Evolutionary conservation across 53 echinoderm and acorn worm species (phyloP).

Genomic region (Crossaster papposus): DNA sequence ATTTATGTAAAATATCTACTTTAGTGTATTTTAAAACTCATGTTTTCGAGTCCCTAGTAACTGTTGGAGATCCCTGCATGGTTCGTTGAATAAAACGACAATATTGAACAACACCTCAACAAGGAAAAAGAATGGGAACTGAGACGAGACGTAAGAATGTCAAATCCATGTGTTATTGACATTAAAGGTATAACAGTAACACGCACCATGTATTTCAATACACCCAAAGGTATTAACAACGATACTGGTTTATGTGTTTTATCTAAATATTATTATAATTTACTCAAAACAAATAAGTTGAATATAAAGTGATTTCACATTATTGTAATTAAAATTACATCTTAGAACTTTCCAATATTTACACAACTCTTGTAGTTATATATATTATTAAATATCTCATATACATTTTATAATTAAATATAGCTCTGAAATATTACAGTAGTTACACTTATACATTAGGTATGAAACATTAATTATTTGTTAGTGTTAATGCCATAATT

Average conservation of each 20-base stretch:
- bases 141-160: not conserved
- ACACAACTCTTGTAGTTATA: not conserved
- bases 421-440: slow-evolving; percentile 6
- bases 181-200: not conserved
- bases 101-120: too few species aligned
- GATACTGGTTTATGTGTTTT: too few species aligned
- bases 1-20: too few species aligned
- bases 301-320: not conserved
- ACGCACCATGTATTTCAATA: not conserved
- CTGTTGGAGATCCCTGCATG: too few species aligned
- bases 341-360: slow-evolving; percentile 12
- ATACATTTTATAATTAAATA: slow-evolving; percentile 5
- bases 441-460: not conserved
- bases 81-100: too few species aligned
- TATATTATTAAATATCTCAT: slow-evolving; percentile 7
- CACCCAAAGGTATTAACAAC: not conserved
- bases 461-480: not conserved
- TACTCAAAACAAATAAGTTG: not conserved
- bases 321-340: not conserved
- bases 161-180: not conserved
- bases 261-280: not conserved
- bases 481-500: not conserved
- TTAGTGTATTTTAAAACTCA: too few species aligned
- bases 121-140: not conserved
- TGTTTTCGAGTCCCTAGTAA: too few species aligned